Conservation (phyloP, 2,888 invertebrate species). For the Agrenia bidenticulata region DNA sequence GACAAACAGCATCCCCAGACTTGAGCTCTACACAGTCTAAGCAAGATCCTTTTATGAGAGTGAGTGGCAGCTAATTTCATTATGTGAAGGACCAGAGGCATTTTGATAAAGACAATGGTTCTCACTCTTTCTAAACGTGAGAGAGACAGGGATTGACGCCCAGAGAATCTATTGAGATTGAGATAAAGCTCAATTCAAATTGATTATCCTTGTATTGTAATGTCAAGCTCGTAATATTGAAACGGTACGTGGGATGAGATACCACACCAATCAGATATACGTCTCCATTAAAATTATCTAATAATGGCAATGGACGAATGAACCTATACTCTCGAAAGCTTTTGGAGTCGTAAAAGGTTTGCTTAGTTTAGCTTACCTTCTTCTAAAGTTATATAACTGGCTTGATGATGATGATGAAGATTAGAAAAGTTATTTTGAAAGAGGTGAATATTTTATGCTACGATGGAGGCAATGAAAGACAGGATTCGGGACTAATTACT, state of each 20-base stretch:
- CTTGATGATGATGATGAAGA: too few species aligned
- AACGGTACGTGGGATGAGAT: constrained; percentile 42
- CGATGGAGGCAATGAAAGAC: too few species aligned
- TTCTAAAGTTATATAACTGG: too few species aligned
- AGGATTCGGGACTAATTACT: too few species aligned
- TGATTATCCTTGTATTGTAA: constrained; percentile 14
- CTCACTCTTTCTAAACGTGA: constrained; percentile 61
- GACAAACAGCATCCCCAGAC: constrained; percentile 57
- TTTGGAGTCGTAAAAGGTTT: constrained; percentile 40
- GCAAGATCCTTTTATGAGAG: constrained; percentile 56
- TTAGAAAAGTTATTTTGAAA: too few species aligned
- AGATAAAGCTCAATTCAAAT: constrained; percentile 50
- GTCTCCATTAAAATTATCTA: constrained; percentile 35
- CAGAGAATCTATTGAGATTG: constrained; percentile 54
- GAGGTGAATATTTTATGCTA: too few species aligned
- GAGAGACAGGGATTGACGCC: constrained; percentile 59
- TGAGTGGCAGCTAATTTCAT: constrained; percentile 56
- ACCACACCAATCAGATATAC: constrained; percentile 33
- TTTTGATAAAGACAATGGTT: constrained; percentile 60
- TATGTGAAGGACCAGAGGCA: constrained; percentile 58
- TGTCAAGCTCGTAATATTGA: constrained; percentile 32
- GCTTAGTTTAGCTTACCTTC: too few species aligned
- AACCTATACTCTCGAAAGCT: constrained; percentile 35
- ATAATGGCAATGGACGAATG: constrained; percentile 30
- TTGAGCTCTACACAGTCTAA: constrained; percentile 57